Evolutionary conservation across 2,888 invertebrate genomes (phyloP).

Genomic region (Amphipoea lucens): DNA sequence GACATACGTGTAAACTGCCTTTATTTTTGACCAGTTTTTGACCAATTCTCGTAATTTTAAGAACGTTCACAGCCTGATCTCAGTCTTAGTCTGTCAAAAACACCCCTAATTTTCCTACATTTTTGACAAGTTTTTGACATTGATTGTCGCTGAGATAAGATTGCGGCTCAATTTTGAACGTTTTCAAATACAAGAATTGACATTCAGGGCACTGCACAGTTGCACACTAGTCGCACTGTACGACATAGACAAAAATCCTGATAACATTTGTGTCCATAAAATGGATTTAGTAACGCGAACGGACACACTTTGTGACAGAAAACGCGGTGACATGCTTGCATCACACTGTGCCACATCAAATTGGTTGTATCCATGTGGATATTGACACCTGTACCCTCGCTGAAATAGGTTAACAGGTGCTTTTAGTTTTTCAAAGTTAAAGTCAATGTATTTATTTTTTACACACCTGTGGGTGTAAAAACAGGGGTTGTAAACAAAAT

Average conservation of each 20-base stretch:
- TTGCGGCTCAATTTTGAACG: background rate
- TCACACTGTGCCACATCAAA: background rate
- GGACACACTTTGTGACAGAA: background rate
- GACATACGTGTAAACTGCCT: background rate
- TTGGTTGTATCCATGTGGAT: background rate
- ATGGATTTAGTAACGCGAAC: background rate
- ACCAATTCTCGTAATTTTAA: too few species aligned
- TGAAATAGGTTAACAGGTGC: too few species aligned
- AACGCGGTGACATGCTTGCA: background rate
- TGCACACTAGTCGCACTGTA: too few species aligned
- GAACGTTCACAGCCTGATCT: too few species aligned
- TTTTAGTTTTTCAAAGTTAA: too few species aligned
- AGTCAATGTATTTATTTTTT: too few species aligned
- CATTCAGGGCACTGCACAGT: too few species aligned
- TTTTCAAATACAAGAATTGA: background rate
- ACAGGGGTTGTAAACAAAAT: background rate
- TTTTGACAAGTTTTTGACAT: too few species aligned
- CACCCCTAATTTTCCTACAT: too few species aligned
- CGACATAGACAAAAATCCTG: background rate
- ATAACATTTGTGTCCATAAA: background rate
- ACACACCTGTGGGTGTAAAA: background rate
- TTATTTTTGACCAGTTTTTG: background rate
- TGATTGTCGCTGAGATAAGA: too few species aligned
- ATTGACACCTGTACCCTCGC: too few species aligned
- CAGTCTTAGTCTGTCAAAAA: too few species aligned